These are phyloP conservation scores for Eurosta solidaginis DNA, from an alignment of 1,140 invertebrate species.

Conservation along the genomic window DNA sequence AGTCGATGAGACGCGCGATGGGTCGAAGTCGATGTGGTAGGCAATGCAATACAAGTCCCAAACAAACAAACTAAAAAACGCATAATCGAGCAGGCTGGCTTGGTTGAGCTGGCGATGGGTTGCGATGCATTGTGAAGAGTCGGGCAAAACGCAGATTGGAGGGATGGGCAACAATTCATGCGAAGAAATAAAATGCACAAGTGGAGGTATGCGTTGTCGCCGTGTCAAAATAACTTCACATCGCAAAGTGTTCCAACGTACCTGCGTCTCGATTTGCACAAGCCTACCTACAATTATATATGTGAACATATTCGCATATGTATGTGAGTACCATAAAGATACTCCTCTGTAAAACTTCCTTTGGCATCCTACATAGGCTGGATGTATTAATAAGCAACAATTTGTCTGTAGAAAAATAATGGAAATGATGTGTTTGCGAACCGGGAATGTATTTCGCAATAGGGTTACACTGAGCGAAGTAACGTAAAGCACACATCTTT, in stretches of 20 bases:
- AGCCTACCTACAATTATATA: too few relatives aligned
- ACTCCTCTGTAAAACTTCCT: not conserved
- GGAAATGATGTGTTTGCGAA: too few relatives aligned
- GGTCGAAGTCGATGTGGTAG: too few relatives aligned
- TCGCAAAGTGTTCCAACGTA: not conserved
- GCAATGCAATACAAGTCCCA: conserved; percentile 16
- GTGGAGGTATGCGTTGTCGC: conserved; percentile 15
- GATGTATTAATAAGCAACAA: too few relatives aligned
- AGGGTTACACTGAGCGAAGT: too few relatives aligned
- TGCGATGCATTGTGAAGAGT: not conserved
- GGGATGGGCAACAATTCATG: conserved; percentile 3
- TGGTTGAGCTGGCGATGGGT: too few relatives aligned
- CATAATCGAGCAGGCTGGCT: conserved; percentile 6
- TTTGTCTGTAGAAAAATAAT: too few relatives aligned
- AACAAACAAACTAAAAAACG: not conserved
- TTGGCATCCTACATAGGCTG: too few relatives aligned
- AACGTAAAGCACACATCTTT: too few relatives aligned
- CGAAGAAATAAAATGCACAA: conserved; percentile 20
- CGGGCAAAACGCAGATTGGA: too few relatives aligned
- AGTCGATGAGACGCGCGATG: too few relatives aligned
- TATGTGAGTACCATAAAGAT: not conserved
- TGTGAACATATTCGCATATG: not conserved
- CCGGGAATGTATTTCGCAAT: too few relatives aligned
- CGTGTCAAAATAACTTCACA: conserved; percentile 16
- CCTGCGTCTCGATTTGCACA: not conserved